Evolutionary conservation across 2,888 invertebrate genomes (phyloP).

Genomic region (Limenitis camilla): DNA sequence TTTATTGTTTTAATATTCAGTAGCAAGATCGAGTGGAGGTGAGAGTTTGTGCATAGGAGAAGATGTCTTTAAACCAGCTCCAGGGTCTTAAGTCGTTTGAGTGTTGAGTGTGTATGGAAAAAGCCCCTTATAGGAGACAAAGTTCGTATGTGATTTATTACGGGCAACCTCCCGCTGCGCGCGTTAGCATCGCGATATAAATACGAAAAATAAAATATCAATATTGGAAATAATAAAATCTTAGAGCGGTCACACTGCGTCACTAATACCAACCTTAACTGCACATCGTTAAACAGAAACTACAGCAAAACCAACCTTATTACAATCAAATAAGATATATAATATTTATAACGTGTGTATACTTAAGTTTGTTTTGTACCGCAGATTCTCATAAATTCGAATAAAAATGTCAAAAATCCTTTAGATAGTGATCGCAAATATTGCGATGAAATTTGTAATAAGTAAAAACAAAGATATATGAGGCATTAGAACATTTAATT

Average conservation of each 20-base stretch:
- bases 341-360: conserved; percentile 7
- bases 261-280: conserved; percentile 40
- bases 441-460: conserved; percentile 68
- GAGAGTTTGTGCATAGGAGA: too few relatives aligned
- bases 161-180: conserved; percentile 56
- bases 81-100: too few relatives aligned
- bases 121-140: conserved; percentile 24
- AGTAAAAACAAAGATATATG: conserved; percentile 58
- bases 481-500: conserved; percentile 51
- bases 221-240: conserved; percentile 71
- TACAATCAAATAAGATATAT: conserved; percentile 29
- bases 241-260: conserved; percentile 67
- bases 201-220: conserved; percentile 70
- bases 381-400: conserved; percentile 67
- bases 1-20: too few relatives aligned
- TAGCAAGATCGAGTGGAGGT: too few relatives aligned
- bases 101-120: too few relatives aligned
- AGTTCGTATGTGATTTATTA: conserved; percentile 31
- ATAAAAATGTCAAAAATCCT: conserved; percentile 73
- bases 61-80: too few relatives aligned
- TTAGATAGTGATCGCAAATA: conserved; percentile 72
- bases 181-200: conserved; percentile 65
- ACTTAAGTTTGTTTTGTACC: conserved; percentile 34
- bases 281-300: conserved; percentile 21
- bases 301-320: conserved; percentile 41